These are phyloP conservation scores for Pterois miles DNA, from an alignment of 2,797 vertebrate species.

Conservation along the genomic window DNA sequence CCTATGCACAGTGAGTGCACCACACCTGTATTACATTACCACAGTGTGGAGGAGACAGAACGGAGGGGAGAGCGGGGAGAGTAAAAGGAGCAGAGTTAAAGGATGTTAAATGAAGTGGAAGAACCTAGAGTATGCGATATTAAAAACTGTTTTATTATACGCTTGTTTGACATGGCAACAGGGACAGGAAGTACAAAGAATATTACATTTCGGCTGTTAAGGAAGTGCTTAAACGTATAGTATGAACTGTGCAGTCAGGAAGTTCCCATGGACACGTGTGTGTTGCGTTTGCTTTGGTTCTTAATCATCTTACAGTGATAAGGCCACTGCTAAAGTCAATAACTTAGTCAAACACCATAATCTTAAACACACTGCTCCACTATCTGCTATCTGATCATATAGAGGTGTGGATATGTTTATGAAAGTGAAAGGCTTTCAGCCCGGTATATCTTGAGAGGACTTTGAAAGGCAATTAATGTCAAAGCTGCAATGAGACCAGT, in stretches of 20 bases:
- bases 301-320: conserved; percentile 44
- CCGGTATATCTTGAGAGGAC: neutral
- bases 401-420: conserved; percentile 42
- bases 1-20: conserved; percentile 33
- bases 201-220: conserved; percentile 59
- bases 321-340: conserved; percentile 42
- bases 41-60: conserved; percentile 48
- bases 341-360: conserved; percentile 56
- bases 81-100: conserved; percentile 35
- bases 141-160: conserved; percentile 64
- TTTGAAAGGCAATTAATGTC: neutral
- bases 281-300: conserved; percentile 41
- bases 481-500: neutral
- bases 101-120: conserved; percentile 69
- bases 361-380: conserved; percentile 36
- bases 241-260: conserved; percentile 1
- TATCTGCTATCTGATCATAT: conserved; percentile 36
- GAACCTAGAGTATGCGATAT: conserved; percentile 52
- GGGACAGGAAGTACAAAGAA: conserved; percentile 42
- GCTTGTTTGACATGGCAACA: conserved; percentile 61
- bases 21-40: conserved; percentile 83
- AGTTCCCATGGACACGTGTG: conserved; percentile 35
- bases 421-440: conserved; percentile 32
- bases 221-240: conserved; percentile 23
- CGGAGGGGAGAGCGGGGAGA: conserved; percentile 26